A percentile compares a stretch with the other conserved stretches of the same genome.
Evolutionary conservation across 2,888 invertebrate genomes (phyloP).

Genomic region (Galerucella nymphaeae): DNA sequence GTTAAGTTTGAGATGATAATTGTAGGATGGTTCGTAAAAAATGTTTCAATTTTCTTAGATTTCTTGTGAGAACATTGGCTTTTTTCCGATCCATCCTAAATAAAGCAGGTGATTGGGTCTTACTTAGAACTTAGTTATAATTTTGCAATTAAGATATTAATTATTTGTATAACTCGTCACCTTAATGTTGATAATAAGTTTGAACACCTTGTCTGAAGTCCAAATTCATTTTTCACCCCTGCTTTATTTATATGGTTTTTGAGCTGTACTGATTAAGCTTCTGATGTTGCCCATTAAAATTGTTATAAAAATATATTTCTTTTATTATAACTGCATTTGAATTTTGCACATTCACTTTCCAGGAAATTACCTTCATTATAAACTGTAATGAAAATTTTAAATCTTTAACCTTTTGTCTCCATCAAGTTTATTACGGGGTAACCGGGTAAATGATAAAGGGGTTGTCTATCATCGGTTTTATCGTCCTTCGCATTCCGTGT

Average conservation of each 20-base stretch:
- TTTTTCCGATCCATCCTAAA: conserved; percentile 15
- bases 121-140: conserved; percentile 55
- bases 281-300: conserved; percentile 61
- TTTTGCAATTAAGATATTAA: conserved; percentile 52
- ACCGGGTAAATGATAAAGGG: too few relatives aligned
- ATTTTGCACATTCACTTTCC: conserved; percentile 20
- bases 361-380: neutral
- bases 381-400: too few relatives aligned
- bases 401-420: too few relatives aligned
- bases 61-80: neutral
- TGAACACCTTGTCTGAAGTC: conserved; percentile 55
- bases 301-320: conserved; percentile 56
- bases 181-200: conserved; percentile 50
- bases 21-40: conserved; percentile 11
- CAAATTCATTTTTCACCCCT: conserved; percentile 55
- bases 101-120: conserved; percentile 58
- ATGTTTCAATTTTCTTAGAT: neutral
- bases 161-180: conserved; percentile 55
- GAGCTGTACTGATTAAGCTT: conserved; percentile 59
- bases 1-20: conserved; percentile 54
- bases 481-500: too few relatives aligned
- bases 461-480: too few relatives aligned
- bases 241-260: conserved; percentile 58
- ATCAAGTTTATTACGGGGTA: too few relatives aligned
- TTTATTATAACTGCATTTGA: conserved; percentile 34